Percentiles rank a stretch among this genome's conserved stretches.
phyloP scores from a whole-genome alignment of 2,888 invertebrate genomes.

The Sinotaia quadrata region DNA sequence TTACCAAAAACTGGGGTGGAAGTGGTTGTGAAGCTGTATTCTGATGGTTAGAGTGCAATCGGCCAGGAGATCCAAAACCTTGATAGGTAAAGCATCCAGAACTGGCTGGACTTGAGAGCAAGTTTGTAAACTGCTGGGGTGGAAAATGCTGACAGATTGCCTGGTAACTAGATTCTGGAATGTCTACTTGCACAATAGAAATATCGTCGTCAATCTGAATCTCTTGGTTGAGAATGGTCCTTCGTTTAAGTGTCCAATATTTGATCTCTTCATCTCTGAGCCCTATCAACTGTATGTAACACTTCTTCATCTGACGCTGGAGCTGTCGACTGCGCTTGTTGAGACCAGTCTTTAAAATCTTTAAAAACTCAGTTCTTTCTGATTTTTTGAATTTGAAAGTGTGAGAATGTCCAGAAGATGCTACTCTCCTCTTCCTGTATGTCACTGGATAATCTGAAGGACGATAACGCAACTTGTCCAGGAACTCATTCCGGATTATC shows the following conservation, averaged over 20 bases:
- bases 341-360: slow-evolving; percentile 12
- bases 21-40: background rate
- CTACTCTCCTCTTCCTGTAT: slow-evolving; percentile 47
- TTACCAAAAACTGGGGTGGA: slow-evolving; percentile 28
- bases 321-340: slow-evolving; percentile 17
- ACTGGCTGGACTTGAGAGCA: too few species aligned
- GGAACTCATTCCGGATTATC: slow-evolving; percentile 32
- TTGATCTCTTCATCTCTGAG: background rate
- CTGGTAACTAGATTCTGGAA: slow-evolving; percentile 29
- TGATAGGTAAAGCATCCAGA: too few species aligned
- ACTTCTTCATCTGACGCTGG: slow-evolving; percentile 5
- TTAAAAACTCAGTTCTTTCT: slow-evolving; percentile 19
- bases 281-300: background rate
- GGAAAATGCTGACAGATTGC: slow-evolving; percentile 16
- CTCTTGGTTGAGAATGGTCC: slow-evolving; percentile 22
- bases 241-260: slow-evolving; percentile 2
- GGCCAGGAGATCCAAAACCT: background rate
- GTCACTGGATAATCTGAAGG: slow-evolving; percentile 48
- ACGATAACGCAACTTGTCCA: slow-evolving; percentile 49
- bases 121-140: too few species aligned
- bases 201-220: slow-evolving; percentile 39
- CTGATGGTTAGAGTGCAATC: background rate
- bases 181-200: slow-evolving; percentile 39
- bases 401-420: slow-evolving; percentile 45
- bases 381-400: slow-evolving; percentile 46